A percentile compares a stretch with the other conserved stretches of the same genome.
phyloP scores from a whole-genome alignment of 1,140 invertebrate genomes.

The Drosophila guanche region DNA sequence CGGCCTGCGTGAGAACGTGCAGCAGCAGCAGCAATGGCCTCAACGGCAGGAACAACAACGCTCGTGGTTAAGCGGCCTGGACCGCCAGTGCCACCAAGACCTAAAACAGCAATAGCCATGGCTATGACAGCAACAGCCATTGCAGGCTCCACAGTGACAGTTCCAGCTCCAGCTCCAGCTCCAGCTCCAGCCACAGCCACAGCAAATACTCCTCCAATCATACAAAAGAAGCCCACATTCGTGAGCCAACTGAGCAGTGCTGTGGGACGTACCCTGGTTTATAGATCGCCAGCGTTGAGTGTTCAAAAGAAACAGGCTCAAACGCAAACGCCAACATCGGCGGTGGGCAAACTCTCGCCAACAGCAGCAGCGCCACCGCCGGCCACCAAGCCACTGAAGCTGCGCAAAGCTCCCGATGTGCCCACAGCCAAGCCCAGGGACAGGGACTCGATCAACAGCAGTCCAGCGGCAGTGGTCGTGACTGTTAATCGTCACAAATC shows the following conservation, averaged over 20 bases:
- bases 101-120: constrained; percentile 50
- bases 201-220: constrained; percentile 53
- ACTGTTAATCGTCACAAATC: constrained; percentile 77
- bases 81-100: constrained; percentile 79
- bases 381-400: constrained; percentile 70
- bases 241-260: constrained; percentile 67
- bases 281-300: constrained; percentile 79
- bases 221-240: constrained; percentile 76
- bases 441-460: constrained; percentile 2
- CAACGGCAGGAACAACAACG: constrained; percentile 56
- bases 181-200: constrained; percentile 1
- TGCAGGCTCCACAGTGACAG: constrained; percentile 22
- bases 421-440: constrained; percentile 73
- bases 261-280: constrained; percentile 79
- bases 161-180: constrained; percentile 11
- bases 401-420: constrained; percentile 79
- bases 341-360: constrained; percentile 13
- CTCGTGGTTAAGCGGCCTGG: constrained; percentile 76
- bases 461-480: constrained; percentile 38
- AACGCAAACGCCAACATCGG: constrained; percentile 69
- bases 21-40: constrained; percentile 55
- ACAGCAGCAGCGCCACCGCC: constrained; percentile 26
- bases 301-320: constrained; percentile 78
- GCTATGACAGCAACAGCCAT: constrained; percentile 23
- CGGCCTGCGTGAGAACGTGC: constrained; percentile 60